Evolutionary conservation across 2,797 vertebrate genomes (phyloP).

Genomic region (Urophycis tenuis): DNA sequence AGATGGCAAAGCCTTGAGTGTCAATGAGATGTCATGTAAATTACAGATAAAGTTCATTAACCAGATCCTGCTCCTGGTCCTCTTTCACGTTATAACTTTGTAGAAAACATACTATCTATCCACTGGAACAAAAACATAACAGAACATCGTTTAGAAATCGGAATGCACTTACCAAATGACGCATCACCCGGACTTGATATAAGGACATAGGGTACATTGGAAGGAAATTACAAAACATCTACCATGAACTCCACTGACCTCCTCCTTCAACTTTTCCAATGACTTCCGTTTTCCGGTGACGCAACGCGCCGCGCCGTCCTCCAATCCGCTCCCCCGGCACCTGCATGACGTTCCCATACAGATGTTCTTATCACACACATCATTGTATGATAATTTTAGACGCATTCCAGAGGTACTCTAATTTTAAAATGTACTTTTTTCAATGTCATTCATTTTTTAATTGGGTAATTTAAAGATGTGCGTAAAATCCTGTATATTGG

Average conservation of each 20-base stretch:
- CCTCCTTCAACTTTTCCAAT: slow-evolving; percentile 1
- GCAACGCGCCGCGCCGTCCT: not conserved
- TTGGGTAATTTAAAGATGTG: not conserved
- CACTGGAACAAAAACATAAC: not conserved
- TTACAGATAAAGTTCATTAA: not conserved
- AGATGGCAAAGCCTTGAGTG: not conserved
- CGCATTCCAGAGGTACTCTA: not conserved
- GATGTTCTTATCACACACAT: not conserved
- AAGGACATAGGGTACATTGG: not conserved
- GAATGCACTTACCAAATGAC: not conserved
- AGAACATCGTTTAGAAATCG: not conserved
- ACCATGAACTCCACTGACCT: slow-evolving; percentile 40
- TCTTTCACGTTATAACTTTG: not conserved
- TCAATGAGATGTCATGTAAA: not conserved
- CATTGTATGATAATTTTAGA: too few species aligned
- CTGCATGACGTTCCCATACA: not conserved
- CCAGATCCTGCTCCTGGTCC: not conserved
- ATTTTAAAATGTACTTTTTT: not conserved
- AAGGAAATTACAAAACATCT: not conserved
- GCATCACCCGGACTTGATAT: not conserved
- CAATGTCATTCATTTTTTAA: not conserved
- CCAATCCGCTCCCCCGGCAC: not conserved
- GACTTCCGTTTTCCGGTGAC: slow-evolving; percentile 61
- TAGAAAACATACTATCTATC: not conserved
- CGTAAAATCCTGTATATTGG: not conserved